Evolutionary conservation across 64 coral and sea anemone species (phyloP).

Genomic region (Stichodactyla mertensii): DNA sequence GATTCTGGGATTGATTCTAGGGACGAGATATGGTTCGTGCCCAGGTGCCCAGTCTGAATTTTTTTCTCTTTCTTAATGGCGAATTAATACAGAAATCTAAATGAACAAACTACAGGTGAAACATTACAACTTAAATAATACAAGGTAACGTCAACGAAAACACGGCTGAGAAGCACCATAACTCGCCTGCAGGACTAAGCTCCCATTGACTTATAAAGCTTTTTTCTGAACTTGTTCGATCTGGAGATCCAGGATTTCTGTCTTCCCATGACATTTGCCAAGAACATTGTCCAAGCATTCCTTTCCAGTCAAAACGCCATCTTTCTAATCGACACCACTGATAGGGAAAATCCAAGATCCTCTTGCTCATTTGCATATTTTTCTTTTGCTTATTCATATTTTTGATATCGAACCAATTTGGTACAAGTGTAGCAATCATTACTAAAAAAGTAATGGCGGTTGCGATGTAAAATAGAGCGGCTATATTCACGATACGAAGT

Average conservation of each 20-base stretch:
- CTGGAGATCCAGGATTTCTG: constrained; percentile 39
- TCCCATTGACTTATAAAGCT: constrained; percentile 57
- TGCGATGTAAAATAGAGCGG: neutral
- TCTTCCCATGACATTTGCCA: constrained; percentile 44
- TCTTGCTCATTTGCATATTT: neutral
- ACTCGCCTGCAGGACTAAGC: constrained; percentile 42
- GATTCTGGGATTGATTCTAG: too few relatives aligned
- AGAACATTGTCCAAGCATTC: constrained; percentile 35
- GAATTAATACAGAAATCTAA: too few relatives aligned
- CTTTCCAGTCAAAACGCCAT: constrained; percentile 69
- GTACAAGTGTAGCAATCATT: neutral
- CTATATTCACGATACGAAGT: neutral
- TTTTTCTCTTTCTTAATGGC: too few relatives aligned
- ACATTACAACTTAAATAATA: too few relatives aligned
- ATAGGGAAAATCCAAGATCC: neutral
- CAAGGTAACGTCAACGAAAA: too few relatives aligned
- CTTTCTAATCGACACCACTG: neutral
- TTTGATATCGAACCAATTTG: too few relatives aligned
- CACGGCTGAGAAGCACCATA: neutral
- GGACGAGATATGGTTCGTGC: too few relatives aligned
- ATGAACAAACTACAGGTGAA: too few relatives aligned
- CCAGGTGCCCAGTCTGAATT: too few relatives aligned
- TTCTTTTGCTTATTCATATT: neutral
- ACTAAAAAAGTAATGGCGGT: neutral
- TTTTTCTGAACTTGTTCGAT: constrained; percentile 41